Evolutionary conservation across 2,797 vertebrate species (phyloP).

Genomic region (Danio aesculapii): DNA sequence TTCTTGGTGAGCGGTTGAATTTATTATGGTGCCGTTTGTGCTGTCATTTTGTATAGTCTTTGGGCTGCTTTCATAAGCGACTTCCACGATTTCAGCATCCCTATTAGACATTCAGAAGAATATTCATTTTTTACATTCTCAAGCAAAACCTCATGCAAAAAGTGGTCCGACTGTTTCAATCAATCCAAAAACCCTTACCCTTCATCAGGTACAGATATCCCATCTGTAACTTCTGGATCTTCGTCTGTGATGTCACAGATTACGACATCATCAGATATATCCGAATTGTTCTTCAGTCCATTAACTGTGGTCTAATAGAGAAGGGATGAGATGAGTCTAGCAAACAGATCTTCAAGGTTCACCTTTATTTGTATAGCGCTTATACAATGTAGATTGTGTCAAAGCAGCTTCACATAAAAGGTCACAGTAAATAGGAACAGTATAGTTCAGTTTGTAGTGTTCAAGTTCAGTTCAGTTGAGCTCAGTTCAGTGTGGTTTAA

Average conservation of each 20-base stretch:
- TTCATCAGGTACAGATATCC: constrained; percentile 63
- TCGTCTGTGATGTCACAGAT: constrained; percentile 91
- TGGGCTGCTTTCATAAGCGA: constrained; percentile 58
- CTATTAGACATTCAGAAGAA: constrained; percentile 58
- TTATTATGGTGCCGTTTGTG: neutral
- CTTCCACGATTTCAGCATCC: constrained; percentile 75
- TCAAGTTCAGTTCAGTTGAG: no score
- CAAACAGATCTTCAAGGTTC: neutral
- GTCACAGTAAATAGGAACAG: no score
- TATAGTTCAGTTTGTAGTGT: no score
- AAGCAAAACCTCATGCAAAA: neutral
- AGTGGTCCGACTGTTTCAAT: neutral
- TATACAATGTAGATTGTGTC: no score
- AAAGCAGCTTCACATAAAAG: no score
- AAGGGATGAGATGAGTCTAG: neutral
- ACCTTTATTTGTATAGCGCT: no score
- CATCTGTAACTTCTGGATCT: constrained; percentile 74
- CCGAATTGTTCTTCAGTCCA: constrained; percentile 81
- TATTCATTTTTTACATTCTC: neutral
- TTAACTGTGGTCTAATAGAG: constrained; percentile 72
- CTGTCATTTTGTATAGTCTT: constrained; percentile 53
- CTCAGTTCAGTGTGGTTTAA: no score
- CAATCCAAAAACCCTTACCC: constrained; percentile 61
- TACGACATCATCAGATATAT: constrained; percentile 90
- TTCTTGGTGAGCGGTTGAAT: constrained; percentile 21